Percentiles rank a stretch among this genome's conserved stretches.
Evolutionary conservation across 1,140 invertebrate species (phyloP).

Genomic region (Heliconius hermathena): DNA sequence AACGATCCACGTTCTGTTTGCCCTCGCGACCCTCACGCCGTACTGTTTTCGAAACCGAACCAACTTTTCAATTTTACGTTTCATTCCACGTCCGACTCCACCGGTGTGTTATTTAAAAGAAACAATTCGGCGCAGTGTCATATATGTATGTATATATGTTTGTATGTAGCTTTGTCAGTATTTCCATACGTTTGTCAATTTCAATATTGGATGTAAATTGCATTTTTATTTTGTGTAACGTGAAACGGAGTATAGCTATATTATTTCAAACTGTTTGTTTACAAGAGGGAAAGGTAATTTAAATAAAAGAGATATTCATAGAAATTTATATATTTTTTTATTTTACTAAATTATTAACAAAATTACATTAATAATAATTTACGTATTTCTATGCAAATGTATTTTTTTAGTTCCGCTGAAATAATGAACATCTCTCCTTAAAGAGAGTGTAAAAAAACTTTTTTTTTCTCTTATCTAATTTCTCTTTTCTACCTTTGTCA

Average conservation of each 20-base stretch:
- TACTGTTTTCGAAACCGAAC: constrained; percentile 40
- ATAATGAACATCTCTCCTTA: too few species aligned
- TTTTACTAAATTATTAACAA: too few species aligned
- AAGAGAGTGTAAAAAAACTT: too few species aligned
- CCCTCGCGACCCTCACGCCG: constrained; percentile 21
- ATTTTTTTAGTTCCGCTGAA: too few species aligned
- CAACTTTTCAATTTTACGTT: constrained; percentile 42
- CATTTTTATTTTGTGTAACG: constrained; percentile 17
- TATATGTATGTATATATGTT: not conserved
- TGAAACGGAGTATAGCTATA: not conserved
- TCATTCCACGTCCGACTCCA: constrained; percentile 22
- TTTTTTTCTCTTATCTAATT: too few species aligned
- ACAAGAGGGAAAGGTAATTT: too few species aligned
- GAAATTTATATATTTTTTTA: too few species aligned
- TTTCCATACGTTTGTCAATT: constrained; percentile 36
- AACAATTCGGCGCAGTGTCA: constrained; percentile 30
- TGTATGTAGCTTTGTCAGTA: constrained; percentile 23
- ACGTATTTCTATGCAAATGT: too few species aligned
- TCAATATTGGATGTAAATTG: constrained; percentile 29
- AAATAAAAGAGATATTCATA: too few species aligned
- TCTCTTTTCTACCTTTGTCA: too few species aligned
- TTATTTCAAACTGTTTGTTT: not conserved
- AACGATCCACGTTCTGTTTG: constrained; percentile 37
- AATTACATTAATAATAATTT: too few species aligned
- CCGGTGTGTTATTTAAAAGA: constrained; percentile 37